Conservation (phyloP, 2,113 vertebrate species). For the Chionomys nivalis region DNA sequence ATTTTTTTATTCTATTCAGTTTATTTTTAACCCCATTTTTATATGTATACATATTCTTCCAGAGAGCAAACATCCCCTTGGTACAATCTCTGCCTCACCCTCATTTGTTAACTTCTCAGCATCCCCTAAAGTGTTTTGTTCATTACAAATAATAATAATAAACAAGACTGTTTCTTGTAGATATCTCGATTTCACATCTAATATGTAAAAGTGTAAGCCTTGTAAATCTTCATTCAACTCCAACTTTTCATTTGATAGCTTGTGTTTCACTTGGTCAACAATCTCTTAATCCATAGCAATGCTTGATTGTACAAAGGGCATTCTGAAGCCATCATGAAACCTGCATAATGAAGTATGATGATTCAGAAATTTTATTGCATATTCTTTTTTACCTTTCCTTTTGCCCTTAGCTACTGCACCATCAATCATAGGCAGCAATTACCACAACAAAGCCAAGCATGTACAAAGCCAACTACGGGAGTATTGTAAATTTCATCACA, state of each 20-base stretch:
- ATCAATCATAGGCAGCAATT: not conserved
- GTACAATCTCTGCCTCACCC: not conserved
- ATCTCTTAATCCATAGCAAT: constrained; percentile 1
- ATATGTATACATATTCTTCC: not conserved
- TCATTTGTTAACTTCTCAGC: not conserved
- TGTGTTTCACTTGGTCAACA: not conserved
- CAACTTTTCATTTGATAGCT: not conserved
- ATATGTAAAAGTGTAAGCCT: not conserved
- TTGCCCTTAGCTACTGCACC: not conserved
- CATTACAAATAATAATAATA: not conserved
- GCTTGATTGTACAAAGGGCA: not conserved
- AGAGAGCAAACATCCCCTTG: not conserved
- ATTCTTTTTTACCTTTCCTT: not conserved
- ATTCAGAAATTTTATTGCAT: not conserved
- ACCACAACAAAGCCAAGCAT: not conserved
- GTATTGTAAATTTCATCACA: constrained; percentile 54
- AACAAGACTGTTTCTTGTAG: not conserved
- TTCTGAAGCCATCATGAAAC: not conserved
- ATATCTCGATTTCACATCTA: not conserved
- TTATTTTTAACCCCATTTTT: not conserved
- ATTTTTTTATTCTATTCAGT: not conserved
- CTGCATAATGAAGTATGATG: not conserved
- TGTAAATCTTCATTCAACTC: not conserved
- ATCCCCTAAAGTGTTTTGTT: not conserved
- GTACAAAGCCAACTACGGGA: constrained; percentile 42